Conservation (phyloP, 2,113 vertebrate species). For the Megaceryle maxima region DNA sequence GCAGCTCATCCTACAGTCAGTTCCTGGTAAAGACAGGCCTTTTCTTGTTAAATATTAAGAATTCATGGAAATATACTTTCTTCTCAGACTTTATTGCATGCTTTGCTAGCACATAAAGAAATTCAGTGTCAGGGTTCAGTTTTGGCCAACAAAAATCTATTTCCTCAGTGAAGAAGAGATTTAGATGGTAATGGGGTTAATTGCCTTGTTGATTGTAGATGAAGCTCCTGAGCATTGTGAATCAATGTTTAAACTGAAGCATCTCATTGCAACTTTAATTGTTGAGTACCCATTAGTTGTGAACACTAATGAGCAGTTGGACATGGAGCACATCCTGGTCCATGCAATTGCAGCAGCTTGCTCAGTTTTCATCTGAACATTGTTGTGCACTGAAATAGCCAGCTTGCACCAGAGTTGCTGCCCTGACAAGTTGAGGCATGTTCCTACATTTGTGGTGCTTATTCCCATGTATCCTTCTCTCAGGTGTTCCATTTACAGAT, state of each 20-base stretch:
- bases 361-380: neutral
- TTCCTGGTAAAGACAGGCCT: neutral
- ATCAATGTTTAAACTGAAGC: neutral
- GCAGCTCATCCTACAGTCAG: neutral
- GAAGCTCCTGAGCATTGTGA: neutral
- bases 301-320: too few relatives aligned
- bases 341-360: neutral
- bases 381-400: neutral
- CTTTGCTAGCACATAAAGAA: neutral
- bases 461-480: neutral
- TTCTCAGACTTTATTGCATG: neutral
- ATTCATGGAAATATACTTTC: neutral
- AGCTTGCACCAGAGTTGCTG: neutral
- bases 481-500: neutral
- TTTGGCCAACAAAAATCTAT: neutral
- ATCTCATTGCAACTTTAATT: neutral
- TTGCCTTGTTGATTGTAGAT: neutral
- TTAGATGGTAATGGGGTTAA: neutral
- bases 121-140: neutral
- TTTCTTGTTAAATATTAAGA: slow-evolving; percentile 13
- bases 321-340: neutral
- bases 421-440: neutral
- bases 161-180: neutral
- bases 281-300: neutral
- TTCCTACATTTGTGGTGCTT: neutral